Percentiles rank a stretch among this genome's conserved stretches.
These are phyloP conservation scores for Plusia festucae DNA, from an alignment of 2,888 invertebrate genomes.

Conservation along the genomic window DNA sequence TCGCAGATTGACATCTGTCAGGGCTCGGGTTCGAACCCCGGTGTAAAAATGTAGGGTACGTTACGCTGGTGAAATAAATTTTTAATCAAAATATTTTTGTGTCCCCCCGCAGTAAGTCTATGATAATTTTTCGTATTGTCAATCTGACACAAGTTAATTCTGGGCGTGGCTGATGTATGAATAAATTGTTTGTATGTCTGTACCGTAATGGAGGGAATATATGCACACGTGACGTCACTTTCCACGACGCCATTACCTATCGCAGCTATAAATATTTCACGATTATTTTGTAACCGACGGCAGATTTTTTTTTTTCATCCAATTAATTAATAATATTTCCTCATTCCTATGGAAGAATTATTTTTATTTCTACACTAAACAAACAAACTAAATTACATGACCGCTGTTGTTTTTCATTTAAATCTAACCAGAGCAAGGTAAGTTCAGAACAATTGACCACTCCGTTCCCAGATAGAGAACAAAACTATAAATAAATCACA, in stretches of 20 bases:
- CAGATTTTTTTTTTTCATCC: no score
- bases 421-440: not conserved
- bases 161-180: slow-evolving; percentile 73
- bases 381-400: not conserved
- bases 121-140: slow-evolving; percentile 84
- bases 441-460: slow-evolving; percentile 26
- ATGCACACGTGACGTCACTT: slow-evolving; percentile 17
- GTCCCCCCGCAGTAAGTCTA: slow-evolving; percentile 64
- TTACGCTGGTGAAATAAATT: slow-evolving; percentile 82
- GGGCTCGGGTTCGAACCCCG: slow-evolving; percentile 59
- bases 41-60: slow-evolving; percentile 68
- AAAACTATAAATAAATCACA: slow-evolving; percentile 48
- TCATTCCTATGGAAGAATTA: not conserved
- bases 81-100: slow-evolving; percentile 88
- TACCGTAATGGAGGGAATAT: slow-evolving; percentile 25
- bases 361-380: not conserved
- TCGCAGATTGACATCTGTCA: slow-evolving; percentile 87
- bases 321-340: no score
- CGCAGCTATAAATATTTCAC: not conserved
- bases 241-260: slow-evolving; percentile 17
- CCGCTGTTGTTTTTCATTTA: not conserved
- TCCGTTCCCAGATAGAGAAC: slow-evolving; percentile 22
- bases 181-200: slow-evolving; percentile 66
- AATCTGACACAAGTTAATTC: slow-evolving; percentile 79
- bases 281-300: no score